phyloP scores from a whole-genome alignment of 2,113 vertebrate species.

The Lamprologus ornatipinnis region DNA sequence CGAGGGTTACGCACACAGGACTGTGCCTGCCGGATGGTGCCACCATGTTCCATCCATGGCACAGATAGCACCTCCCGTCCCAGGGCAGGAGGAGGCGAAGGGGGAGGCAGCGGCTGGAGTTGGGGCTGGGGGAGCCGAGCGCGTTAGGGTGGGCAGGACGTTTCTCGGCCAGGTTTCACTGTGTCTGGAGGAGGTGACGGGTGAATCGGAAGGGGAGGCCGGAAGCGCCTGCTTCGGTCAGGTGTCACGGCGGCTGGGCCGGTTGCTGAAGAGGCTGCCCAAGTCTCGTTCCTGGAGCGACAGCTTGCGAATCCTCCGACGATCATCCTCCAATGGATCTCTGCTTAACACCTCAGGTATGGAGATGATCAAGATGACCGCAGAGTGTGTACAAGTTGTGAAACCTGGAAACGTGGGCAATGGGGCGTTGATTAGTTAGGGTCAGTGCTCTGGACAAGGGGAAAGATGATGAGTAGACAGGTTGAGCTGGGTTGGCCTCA shows the following conservation, averaged over 20 bases:
- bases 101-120: not conserved
- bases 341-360: conserved; percentile 72
- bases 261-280: conserved; percentile 80
- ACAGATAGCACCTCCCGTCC: conserved; percentile 47
- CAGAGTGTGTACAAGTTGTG: not conserved
- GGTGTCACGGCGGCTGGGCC: conserved; percentile 74
- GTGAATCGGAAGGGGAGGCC: conserved; percentile 48
- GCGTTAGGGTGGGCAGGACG: conserved; percentile 6
- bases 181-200: conserved; percentile 47
- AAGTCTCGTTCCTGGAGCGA: conserved; percentile 74
- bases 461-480: conserved; percentile 38
- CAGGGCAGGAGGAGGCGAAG: not conserved
- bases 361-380: not conserved
- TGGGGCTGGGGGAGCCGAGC: not conserved
- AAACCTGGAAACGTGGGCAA: not conserved
- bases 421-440: not conserved
- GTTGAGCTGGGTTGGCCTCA: conserved; percentile 14
- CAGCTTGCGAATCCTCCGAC: conserved; percentile 66
- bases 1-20: conserved; percentile 29
- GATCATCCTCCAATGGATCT: conserved; percentile 69
- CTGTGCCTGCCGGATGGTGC: conserved; percentile 51
- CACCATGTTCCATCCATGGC: conserved; percentile 46
- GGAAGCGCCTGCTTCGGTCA: conserved; percentile 79
- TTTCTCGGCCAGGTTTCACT: conserved; percentile 45
- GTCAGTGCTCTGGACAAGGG: not conserved